These are phyloP conservation scores for Strigamia transsilvanica DNA, from an alignment of 2,888 invertebrate species.

Conservation along the genomic window DNA sequence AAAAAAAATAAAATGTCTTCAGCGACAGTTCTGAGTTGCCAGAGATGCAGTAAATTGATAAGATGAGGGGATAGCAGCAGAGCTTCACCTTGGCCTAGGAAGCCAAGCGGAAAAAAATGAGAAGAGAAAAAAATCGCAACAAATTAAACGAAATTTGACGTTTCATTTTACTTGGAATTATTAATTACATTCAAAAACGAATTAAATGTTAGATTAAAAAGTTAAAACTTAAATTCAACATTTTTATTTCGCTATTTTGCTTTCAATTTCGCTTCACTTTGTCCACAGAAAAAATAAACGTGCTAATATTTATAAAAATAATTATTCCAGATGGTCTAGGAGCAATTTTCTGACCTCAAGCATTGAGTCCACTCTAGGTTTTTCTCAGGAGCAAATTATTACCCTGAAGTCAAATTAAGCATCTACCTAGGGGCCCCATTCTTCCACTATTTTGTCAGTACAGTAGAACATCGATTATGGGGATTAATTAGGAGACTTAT, in stretches of 20 bases:
- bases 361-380: no score
- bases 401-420: no score
- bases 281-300: not conserved
- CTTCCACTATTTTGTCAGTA: no score
- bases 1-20: slow-evolving; percentile 23
- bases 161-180: slow-evolving; percentile 29
- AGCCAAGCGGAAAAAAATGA: slow-evolving; percentile 26
- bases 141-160: slow-evolving; percentile 27
- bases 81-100: slow-evolving; percentile 37
- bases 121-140: not conserved
- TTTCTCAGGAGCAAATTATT: no score
- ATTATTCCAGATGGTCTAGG: not conserved
- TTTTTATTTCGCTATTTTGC: no score
- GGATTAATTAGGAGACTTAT: no score
- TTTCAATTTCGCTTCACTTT: no score
- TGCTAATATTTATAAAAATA: not conserved
- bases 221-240: no score
- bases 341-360: not conserved
- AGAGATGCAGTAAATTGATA: slow-evolving; percentile 45
- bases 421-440: no score
- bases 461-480: no score
- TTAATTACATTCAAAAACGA: no score
- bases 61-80: slow-evolving; percentile 24
- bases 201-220: no score
- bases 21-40: slow-evolving; percentile 30